Evolutionary conservation across 2,797 vertebrate species (phyloP).

Genomic region (Notamacropus eugenii): DNA sequence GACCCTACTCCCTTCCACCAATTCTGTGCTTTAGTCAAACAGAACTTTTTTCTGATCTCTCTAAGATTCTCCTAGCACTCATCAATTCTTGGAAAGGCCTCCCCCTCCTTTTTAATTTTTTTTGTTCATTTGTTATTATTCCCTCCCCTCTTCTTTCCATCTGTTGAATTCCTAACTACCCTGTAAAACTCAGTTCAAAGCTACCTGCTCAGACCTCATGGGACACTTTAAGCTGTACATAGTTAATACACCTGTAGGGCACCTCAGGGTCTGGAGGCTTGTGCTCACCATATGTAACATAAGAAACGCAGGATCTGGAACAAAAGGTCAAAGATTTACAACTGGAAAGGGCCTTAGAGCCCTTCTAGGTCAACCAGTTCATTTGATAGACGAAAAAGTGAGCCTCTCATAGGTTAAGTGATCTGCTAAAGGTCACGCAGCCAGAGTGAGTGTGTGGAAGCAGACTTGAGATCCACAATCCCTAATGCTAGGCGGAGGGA

Average conservation of each 20-base stretch:
- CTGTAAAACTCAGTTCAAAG: not conserved
- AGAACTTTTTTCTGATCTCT: not conserved
- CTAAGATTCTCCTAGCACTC: not conserved
- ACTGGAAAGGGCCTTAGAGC: not conserved
- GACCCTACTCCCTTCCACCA: not conserved
- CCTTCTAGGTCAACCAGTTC: not conserved
- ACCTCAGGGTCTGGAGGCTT: not conserved
- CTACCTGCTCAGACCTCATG: not conserved
- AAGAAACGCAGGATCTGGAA: not conserved
- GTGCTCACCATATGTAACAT: not conserved
- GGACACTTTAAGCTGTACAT: not conserved
- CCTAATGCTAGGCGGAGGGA: not conserved
- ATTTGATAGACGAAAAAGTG: not conserved
- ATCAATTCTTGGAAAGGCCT: not conserved
- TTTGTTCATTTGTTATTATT: not conserved
- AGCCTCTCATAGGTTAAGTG: too few relatives aligned
- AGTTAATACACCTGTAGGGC: not conserved
- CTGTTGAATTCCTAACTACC: not conserved
- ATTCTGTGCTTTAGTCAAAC: not conserved
- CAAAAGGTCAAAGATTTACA: not conserved
- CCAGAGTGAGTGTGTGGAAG: not conserved
- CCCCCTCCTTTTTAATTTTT: not conserved
- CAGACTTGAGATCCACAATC: not conserved
- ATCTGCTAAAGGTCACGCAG: too few relatives aligned
- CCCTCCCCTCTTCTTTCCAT: not conserved